Evolutionary conservation across 2,888 invertebrate species (phyloP).

Genomic region (Thymelicus sylvestris): DNA sequence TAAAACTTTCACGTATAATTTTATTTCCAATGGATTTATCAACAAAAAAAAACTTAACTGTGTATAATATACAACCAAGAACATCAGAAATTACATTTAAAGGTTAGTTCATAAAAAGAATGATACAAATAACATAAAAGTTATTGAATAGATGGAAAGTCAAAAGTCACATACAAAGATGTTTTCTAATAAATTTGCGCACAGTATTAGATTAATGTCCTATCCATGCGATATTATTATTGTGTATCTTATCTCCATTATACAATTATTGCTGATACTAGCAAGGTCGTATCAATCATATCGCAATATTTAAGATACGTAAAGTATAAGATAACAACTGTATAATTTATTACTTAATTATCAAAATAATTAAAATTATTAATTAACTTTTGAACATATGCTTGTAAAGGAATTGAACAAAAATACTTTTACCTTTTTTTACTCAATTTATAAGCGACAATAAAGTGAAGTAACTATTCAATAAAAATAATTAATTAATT

Average conservation of each 20-base stretch:
- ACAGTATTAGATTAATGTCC: conserved; percentile 6
- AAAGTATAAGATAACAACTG: background rate
- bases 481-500: no score
- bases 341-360: background rate
- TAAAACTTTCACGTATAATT: no score
- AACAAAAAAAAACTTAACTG: no score
- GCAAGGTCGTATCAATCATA: conserved; percentile 12
- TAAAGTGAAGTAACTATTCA: no score
- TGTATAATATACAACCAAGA: no score
- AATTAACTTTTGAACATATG: background rate
- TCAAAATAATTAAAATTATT: background rate
- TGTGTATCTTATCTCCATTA: conserved; percentile 20
- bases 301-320: background rate
- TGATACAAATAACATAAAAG: background rate
- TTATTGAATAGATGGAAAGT: background rate
- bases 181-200: conserved; percentile 8
- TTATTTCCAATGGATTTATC: no score
- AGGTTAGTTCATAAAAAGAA: background rate
- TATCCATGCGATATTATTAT: background rate
- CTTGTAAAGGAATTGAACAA: background rate
- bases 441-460: no score
- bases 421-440: background rate
- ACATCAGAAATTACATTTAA: no score
- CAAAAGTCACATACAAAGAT: background rate
- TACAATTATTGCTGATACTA: conserved; percentile 9